Base-by-base conservation (phyloP, 2,113 vertebrate species). In the Gymnocephalus cernua region DNA sequence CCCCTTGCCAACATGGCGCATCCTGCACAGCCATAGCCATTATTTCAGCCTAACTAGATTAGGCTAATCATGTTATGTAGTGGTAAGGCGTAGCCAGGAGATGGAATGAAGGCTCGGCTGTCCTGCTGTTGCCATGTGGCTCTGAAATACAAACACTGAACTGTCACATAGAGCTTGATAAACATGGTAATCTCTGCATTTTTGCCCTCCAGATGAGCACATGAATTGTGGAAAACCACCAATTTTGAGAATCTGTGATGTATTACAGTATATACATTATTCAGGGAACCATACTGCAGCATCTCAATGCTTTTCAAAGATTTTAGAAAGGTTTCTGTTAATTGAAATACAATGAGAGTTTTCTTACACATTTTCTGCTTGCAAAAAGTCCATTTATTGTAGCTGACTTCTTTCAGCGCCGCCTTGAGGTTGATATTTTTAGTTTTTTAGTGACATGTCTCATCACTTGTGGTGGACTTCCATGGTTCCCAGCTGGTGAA, bases 31-130 rank as follows among this genome's bases (percentile, higher is more conserved):
- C 86, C 79, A 23, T 41, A 69, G 80, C 85, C 88, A 91, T 94
- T 94, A 90, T 93, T 90, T 91, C 77, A 83, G 71, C 70, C 81
- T 92, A 92, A 95, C 88, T 65, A 91, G 92, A 95, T 95, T 94
- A 95, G 84, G 76, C 89, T 94, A 94, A 96, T 96, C 94, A 79
- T 8, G 73, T 96, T 94, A 94, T 65, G 86, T 38, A 3, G 82
- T 75, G 91, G 80, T 51, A 38, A 80, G 80, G 86, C 91, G 45
- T 86, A 89, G 69, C 89, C 23, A n/a, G 51, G 74, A 73, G 81
- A 86, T 58, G 87, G 77, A 91, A 88, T 90, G 85, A 89, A 88
- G 89, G 77, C 65, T 74, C 35, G 74, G 71, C 90, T 77, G 83
- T 86, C 53, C 84, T 69, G 88, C 86, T 83, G 88, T 85, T 90